Evolutionary conservation across 2,888 invertebrate genomes (phyloP).

Genomic region (Diarsia rubi): DNA sequence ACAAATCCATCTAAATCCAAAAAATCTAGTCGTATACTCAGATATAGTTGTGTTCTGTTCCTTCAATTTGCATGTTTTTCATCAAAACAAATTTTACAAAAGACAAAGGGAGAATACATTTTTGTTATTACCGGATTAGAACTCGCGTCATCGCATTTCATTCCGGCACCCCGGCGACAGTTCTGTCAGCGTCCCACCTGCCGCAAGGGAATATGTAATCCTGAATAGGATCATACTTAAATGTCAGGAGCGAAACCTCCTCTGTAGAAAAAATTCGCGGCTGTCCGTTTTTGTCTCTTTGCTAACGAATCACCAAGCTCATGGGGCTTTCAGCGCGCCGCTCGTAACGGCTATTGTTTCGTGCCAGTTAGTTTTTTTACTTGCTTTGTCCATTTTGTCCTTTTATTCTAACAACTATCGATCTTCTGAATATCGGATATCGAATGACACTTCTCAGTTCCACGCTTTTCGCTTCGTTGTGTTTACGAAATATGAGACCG

Average conservation of each 20-base stretch:
- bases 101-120: conserved; percentile 50
- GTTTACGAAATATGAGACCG: conserved; percentile 46
- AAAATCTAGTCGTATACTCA: not conserved
- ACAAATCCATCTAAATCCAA: not conserved
- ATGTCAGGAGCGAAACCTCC: conserved; percentile 57
- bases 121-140: conserved; percentile 59
- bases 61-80: conserved; percentile 56
- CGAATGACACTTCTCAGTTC: conserved; percentile 61
- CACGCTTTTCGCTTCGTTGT: conserved; percentile 35
- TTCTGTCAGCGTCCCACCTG: conserved; percentile 54
- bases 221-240: conserved; percentile 62
- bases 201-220: conserved; percentile 59
- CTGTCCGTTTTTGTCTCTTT: conserved; percentile 74
- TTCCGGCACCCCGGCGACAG: conserved; percentile 50
- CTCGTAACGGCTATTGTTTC: conserved; percentile 80
- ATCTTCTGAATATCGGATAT: conserved; percentile 68
- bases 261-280: conserved; percentile 53
- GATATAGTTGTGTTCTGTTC: conserved; percentile 23
- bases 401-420: conserved; percentile 76
- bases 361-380: conserved; percentile 71
- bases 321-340: conserved; percentile 78
- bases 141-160: conserved; percentile 61
- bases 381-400: conserved; percentile 70
- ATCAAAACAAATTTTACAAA: conserved; percentile 55
- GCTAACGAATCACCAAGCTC: conserved; percentile 80